Conservation (phyloP, 2,888 invertebrate genomes). For the Hyalella azteca region DNA sequence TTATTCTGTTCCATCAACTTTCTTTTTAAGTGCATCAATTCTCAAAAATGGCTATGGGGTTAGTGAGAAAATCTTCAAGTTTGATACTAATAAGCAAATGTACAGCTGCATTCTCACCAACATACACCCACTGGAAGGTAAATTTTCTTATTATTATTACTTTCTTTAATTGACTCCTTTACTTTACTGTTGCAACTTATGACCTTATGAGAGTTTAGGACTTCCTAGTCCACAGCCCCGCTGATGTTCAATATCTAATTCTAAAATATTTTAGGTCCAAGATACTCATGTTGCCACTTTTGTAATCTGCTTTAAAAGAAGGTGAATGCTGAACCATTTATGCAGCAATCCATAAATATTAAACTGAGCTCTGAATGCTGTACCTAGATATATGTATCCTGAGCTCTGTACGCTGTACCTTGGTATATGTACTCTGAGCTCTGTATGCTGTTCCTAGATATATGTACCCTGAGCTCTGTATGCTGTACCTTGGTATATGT, state of each 20-base stretch:
- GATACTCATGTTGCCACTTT: not conserved
- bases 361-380: too few relatives aligned
- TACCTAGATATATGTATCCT: too few relatives aligned
- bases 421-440: too few relatives aligned
- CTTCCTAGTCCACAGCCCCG: not conserved
- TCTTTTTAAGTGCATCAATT: too few relatives aligned
- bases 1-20: too few relatives aligned
- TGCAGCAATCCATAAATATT: too few relatives aligned
- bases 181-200: not conserved
- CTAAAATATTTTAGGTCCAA: not conserved
- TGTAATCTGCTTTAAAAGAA: not conserved
- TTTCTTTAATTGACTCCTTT: not conserved
- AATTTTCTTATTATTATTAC: not conserved
- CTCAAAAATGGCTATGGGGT: not conserved
- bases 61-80: not conserved
- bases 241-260: not conserved
- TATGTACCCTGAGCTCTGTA: too few relatives aligned
- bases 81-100: not conserved
- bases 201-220: not conserved
- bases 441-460: too few relatives aligned
- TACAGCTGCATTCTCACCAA: not conserved
- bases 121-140: not conserved
- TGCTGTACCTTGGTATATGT: too few relatives aligned
- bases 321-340: too few relatives aligned
- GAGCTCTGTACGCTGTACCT: too few relatives aligned